phyloP scores from a whole-genome alignment of 2,113 vertebrate species.

The Clarias macrocephalus region DNA sequence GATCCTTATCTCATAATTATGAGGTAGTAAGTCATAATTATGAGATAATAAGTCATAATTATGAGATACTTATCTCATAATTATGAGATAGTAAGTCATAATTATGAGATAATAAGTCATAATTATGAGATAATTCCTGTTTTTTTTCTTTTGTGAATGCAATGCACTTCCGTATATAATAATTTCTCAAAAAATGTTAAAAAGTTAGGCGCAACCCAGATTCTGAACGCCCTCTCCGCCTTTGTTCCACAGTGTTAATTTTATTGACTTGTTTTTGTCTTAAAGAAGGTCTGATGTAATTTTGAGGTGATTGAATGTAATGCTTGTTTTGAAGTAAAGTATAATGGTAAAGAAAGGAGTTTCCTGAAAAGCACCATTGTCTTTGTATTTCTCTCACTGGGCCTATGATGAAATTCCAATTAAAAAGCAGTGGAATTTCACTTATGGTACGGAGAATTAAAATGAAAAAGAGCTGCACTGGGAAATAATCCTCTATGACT shows the following conservation, averaged over 20 bases:
- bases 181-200: not conserved
- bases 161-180: too few species aligned
- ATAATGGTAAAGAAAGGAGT: conserved; percentile 54
- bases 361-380: conserved; percentile 39
- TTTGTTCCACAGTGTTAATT: conserved; percentile 41
- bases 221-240: conserved; percentile 22
- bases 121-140: too few species aligned
- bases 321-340: conserved; percentile 39
- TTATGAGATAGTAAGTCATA: too few species aligned
- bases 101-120: too few species aligned
- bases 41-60: too few species aligned
- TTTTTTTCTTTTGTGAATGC: too few species aligned
- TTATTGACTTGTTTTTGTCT: conserved; percentile 27
- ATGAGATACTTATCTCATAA: too few species aligned
- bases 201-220: not conserved
- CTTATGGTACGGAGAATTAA: conserved; percentile 13
- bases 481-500: not conserved
- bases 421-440: conserved; percentile 15
- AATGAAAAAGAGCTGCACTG: conserved; percentile 12
- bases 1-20: too few species aligned
- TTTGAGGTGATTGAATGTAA: conserved; percentile 50
- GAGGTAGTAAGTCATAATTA: too few species aligned
- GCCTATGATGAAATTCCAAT: conserved; percentile 47
- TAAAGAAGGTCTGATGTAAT: conserved; percentile 15
- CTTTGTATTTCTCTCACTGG: conserved; percentile 32